Evolutionary conservation across 2,888 invertebrate genomes (phyloP).

Genomic region (Seira musarum): DNA sequence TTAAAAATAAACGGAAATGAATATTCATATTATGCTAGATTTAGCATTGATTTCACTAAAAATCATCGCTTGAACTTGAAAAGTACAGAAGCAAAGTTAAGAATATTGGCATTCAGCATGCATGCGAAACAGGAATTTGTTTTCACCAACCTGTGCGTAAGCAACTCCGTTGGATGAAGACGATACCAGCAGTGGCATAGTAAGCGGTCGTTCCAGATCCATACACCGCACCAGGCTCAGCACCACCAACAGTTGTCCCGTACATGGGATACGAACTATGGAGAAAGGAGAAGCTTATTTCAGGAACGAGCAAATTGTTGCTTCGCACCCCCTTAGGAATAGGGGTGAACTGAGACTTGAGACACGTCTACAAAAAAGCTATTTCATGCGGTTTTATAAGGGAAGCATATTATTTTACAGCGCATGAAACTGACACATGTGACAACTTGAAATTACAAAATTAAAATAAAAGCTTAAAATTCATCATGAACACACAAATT

Average conservation of each 20-base stretch:
- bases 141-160: slow-evolving; percentile 77
- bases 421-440: slow-evolving; percentile 24
- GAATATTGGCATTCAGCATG: background rate
- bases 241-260: slow-evolving; percentile 77
- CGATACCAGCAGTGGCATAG: slow-evolving; percentile 78
- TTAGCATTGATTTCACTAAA: too few species aligned
- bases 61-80: background rate
- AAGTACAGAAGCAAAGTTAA: too few species aligned
- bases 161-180: slow-evolving; percentile 75
- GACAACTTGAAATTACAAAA: slow-evolving; percentile 49
- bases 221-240: slow-evolving; percentile 77
- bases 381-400: too few species aligned
- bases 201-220: slow-evolving; percentile 77
- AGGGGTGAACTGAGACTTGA: background rate
- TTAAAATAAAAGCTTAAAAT: background rate
- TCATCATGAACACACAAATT: background rate
- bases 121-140: background rate
- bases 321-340: background rate
- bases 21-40: too few species aligned
- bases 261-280: slow-evolving; percentile 78
- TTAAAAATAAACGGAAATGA: too few species aligned
- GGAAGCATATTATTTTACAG: slow-evolving; percentile 13
- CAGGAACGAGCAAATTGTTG: background rate
- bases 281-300: slow-evolving; percentile 65
- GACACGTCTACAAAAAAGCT: slow-evolving; percentile 5